phyloP scores from a whole-genome alignment of 2,113 vertebrate species.

The Aramus guarauna region DNA sequence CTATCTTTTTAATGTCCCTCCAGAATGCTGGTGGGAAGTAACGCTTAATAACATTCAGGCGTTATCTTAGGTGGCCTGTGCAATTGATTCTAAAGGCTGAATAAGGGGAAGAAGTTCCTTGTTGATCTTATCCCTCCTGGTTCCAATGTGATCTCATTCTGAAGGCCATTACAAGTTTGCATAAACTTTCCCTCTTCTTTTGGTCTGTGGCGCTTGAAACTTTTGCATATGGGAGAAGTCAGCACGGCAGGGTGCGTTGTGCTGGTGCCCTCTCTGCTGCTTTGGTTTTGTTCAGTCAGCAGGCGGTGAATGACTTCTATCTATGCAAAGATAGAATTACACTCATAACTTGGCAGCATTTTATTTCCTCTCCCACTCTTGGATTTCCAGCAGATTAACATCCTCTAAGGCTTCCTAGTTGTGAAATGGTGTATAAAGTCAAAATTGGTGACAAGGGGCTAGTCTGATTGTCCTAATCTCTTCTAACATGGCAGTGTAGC shows the following conservation, averaged over 20 bases:
- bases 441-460: slow-evolving; percentile 7
- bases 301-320: not conserved
- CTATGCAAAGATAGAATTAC: not conserved
- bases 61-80: not conserved
- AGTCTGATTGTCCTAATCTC: not conserved
- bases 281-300: not conserved
- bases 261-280: not conserved
- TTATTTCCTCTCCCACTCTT: slow-evolving; percentile 31
- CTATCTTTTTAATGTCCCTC: not conserved
- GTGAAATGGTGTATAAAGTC: slow-evolving; percentile 47
- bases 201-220: not conserved
- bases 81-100: not conserved
- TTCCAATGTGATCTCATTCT: fast-evolving
- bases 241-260: not conserved
- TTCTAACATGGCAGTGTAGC: not conserved
- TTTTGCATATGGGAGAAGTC: not conserved
- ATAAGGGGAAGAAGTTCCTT: not conserved
- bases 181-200: not conserved
- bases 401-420: slow-evolving; percentile 4
- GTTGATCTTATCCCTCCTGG: not conserved
- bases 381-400: not conserved
- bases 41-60: not conserved
- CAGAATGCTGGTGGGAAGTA: not conserved
- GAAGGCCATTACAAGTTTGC: not conserved
- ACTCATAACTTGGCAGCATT: slow-evolving; percentile 2